phyloP scores from a whole-genome alignment of 1,140 invertebrate species.

The Ceratosolen fusciceps region DNA sequence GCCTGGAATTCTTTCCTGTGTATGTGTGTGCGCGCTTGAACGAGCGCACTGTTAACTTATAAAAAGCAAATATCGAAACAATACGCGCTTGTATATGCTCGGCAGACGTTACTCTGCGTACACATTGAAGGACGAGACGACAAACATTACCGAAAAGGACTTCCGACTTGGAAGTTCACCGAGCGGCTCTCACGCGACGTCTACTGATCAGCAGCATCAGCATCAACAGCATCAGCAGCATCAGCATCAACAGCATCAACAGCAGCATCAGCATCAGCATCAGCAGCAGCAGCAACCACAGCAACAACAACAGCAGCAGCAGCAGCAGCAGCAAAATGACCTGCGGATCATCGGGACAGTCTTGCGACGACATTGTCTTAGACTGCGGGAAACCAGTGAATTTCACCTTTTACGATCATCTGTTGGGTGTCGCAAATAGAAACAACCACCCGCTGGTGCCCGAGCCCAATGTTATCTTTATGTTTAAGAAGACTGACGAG shows the following conservation, averaged over 20 bases:
- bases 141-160: constrained; percentile 59
- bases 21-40: constrained; percentile 8
- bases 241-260: constrained; percentile 58
- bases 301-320: constrained; percentile 55
- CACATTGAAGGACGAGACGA: constrained; percentile 60
- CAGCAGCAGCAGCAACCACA: constrained; percentile 58
- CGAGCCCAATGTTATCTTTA: constrained; percentile 81
- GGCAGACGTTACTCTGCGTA: constrained; percentile 68
- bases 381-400: constrained; percentile 91
- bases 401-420: constrained; percentile 89
- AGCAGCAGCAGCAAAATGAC: constrained; percentile 57
- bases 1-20: constrained; percentile 49
- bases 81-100: constrained; percentile 54
- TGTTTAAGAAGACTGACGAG: constrained; percentile 82
- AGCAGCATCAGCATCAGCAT: constrained; percentile 56
- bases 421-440: constrained; percentile 84
- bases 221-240: constrained; percentile 58
- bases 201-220: constrained; percentile 53
- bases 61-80: constrained; percentile 24
- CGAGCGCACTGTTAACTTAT: background rate
- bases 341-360: constrained; percentile 59
- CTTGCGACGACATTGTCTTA: constrained; percentile 78
- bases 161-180: background rate
- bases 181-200: constrained; percentile 48
- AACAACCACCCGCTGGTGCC: constrained; percentile 78